phyloP scores from a whole-genome alignment of 2,888 invertebrate species.

The Uropetala carovei region DNA sequence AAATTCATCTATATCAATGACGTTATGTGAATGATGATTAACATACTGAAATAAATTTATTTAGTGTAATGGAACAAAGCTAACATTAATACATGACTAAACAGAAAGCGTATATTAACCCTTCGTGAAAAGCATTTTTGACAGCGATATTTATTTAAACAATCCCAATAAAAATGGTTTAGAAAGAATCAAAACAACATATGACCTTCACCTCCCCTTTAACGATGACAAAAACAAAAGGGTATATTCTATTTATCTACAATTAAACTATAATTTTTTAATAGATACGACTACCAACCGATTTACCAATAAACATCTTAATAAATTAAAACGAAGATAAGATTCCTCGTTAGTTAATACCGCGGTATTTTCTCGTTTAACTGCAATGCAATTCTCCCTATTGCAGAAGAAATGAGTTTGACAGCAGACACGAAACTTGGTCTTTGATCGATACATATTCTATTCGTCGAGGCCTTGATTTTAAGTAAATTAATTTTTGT shows the following conservation, averaged over 20 bases:
- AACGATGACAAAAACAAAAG: neutral
- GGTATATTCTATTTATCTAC: neutral
- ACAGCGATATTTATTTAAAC: no score
- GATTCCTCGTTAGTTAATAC: neutral
- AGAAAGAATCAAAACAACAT: neutral
- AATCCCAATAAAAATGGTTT: no score
- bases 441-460: conserved; percentile 19
- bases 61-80: no score
- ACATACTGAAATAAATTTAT: no score
- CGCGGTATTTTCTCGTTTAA: neutral
- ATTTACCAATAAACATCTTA: neutral
- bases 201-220: conserved; percentile 47
- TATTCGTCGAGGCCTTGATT: neutral
- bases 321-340: neutral
- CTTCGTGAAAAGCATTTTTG: no score
- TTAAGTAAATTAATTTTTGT: neutral
- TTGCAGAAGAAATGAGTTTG: conserved; percentile 38
- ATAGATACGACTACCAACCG: neutral
- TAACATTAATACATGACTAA: no score
- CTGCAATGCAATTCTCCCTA: neutral
- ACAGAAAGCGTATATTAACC: no score
- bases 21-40: no score
- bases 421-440: conserved; percentile 38
- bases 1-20: no score
- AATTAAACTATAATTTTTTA: neutral